phyloP scores from a whole-genome alignment of 2,888 invertebrate species.

The Rhaphigaster nebulosa region DNA sequence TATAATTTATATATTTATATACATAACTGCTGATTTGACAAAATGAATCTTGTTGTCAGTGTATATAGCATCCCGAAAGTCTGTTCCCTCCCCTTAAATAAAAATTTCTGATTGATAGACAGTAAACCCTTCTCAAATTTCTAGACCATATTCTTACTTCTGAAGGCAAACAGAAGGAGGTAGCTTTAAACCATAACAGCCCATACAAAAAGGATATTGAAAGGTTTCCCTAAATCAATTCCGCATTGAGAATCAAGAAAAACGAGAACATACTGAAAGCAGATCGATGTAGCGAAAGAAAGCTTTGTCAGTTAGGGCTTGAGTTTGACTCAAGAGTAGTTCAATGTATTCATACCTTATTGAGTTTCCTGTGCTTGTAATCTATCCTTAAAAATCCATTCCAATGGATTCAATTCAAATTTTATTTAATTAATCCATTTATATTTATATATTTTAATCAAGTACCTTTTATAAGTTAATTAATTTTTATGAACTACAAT shows the following conservation, averaged over 20 bases:
- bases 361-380: background rate
- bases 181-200: background rate
- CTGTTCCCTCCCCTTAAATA: background rate
- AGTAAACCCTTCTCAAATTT: background rate
- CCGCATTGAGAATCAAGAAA: background rate
- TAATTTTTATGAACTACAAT: too few species aligned
- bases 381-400: background rate
- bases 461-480: too few species aligned
- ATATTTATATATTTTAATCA: too few species aligned
- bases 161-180: background rate
- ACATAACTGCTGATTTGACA: too few species aligned
- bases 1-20: too few species aligned
- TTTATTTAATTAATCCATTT: background rate
- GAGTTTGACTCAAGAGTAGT: background rate
- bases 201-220: constrained; percentile 17
- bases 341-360: background rate
- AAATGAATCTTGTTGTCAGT: background rate
- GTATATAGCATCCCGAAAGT: background rate
- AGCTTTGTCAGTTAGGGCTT: background rate
- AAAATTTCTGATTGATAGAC: background rate
- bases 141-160: background rate
- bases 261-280: constrained; percentile 20
- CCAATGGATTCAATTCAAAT: background rate
- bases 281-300: background rate
- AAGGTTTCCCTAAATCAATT: constrained; percentile 30